Conservation (phyloP, 2,113 vertebrate species). For the Smithornis capensis region DNA sequence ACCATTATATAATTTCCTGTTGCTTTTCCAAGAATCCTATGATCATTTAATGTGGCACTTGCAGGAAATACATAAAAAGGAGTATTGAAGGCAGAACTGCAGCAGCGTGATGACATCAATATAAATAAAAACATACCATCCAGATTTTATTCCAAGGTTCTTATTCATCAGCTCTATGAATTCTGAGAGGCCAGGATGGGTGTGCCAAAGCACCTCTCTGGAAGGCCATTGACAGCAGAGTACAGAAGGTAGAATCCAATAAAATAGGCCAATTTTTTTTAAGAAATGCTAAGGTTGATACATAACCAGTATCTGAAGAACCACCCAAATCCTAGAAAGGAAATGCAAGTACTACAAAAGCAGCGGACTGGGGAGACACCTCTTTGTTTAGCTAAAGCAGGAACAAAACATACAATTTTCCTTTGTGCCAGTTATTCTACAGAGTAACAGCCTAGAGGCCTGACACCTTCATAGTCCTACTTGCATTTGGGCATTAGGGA, state of each 20-base stretch:
- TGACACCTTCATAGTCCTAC: not conserved
- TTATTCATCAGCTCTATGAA: not conserved
- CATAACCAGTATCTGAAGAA: not conserved
- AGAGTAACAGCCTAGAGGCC: not conserved
- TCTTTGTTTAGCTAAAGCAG: not conserved
- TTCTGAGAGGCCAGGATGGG: not conserved
- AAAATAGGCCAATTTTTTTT: not conserved
- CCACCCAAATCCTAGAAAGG: not conserved
- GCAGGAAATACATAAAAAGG: slow-evolving; percentile 6
- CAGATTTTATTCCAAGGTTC: not conserved
- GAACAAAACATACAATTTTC: not conserved
- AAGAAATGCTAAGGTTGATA: not conserved
- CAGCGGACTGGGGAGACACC: not conserved
- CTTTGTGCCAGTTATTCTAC: not conserved
- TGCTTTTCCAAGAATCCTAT: not conserved
- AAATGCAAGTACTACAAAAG: not conserved
- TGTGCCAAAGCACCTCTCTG: not conserved
- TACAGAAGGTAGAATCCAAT: not conserved
- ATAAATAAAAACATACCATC: not conserved
- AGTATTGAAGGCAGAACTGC: not conserved
- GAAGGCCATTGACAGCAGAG: not conserved
- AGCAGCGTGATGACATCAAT: not conserved
- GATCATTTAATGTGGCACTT: not conserved
- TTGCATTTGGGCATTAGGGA: not conserved
- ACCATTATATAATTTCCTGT: slow-evolving; percentile 34